Base-by-base conservation (phyloP, 2,888 invertebrate species). In the Buathra laborator region DNA sequence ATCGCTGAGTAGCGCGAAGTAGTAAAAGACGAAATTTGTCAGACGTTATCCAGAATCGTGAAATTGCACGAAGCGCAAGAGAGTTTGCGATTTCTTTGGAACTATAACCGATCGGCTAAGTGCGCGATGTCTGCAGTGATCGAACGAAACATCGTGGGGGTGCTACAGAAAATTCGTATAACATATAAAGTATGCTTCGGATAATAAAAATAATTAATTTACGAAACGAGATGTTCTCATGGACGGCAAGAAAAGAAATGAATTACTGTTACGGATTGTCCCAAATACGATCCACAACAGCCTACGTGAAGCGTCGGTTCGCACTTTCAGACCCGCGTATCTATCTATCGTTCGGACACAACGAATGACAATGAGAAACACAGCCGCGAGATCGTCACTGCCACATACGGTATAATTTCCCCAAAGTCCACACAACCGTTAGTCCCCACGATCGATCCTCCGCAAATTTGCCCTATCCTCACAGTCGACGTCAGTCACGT, bases 381-480 rank as follows among this genome's bases (percentile, higher is more conserved):
- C 14, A 68, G 46, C 43, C 9, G 32, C 37, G 56, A 46, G n/a
- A 66, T 56, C 46, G 51, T n/a, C 46, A 32, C 72, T 14, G 51
- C 51, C 53, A 37, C 16, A 46, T 44, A 72, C 19, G 14, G 56
- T 46, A 81, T 81, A 68, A 72, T 81, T 68, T 68, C 24, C 81
- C 77, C 16, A 77, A 81, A 84, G 77, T 81, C 51, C 72, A 68
- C 81, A 77, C 32, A 62, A n/a, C 44, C 62, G 71, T 66, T 76
- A 67, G 62, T 62, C 4, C 4, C 43, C 12, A 2, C 68, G 66
- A 81, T 85, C 85, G 81, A 85, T 84, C 51, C 59, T 77, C 44
- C 16, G 62, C 51, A 81, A 84, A 84, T 78, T 79, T 75, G 79
- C 70, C 70, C 48, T 70, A 68, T 77, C 68, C 70, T 80, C 48